Evolutionary conservation across 2,797 vertebrate genomes (phyloP), one percentile per base, ranked within the genome.

Genomic region (Betta splendens): DNA sequence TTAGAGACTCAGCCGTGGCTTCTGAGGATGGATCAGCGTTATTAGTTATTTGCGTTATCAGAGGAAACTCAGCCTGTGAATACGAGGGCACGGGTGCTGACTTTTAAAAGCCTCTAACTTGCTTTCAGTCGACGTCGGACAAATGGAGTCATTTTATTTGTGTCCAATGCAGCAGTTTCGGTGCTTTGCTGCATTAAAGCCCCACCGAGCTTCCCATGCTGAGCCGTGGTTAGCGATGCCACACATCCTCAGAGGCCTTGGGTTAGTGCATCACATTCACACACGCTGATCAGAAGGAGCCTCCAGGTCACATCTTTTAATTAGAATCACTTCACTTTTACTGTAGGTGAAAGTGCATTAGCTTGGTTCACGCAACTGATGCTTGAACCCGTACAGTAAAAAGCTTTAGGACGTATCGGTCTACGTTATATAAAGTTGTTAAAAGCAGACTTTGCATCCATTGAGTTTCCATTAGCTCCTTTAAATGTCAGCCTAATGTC

Each of bases 301-400:
- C 67, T 55, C 17, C 8, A 3, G 48, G 68, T 73, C 71, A 72
- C 23, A 56, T 56, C 28, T 28, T 70, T 64, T 66, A 68, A 80
- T 81, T 81, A 64, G 43, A 81, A 55, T 54, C 66, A 48, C 56
- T 50, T 73, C 47, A 23, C 49, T 64, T 70, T 3, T n/a, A 63
- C 77, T 64, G 61, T 63, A 71, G 63, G 56, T 64, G 58, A 55
- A 54, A 55, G 62, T 22, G 20, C 36, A 58, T 67, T 44, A 47
- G 38, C 53, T 51, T 25, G 8, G 49, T 53, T 22, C 59, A 59
- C 51, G 53, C 36, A n/a, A n/a, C 63, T 61, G 52, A 39, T 2
- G 1, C 35, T 53, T 11, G 20, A 16, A 8, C 10, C 15, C 31
- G 20, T 10, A 9, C 39, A 37, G n/a, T n/a, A n/a, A n/a, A n/a